Conservation (phyloP, 2,797 vertebrate genomes). For the Hypotaenidia philippensis region DNA sequence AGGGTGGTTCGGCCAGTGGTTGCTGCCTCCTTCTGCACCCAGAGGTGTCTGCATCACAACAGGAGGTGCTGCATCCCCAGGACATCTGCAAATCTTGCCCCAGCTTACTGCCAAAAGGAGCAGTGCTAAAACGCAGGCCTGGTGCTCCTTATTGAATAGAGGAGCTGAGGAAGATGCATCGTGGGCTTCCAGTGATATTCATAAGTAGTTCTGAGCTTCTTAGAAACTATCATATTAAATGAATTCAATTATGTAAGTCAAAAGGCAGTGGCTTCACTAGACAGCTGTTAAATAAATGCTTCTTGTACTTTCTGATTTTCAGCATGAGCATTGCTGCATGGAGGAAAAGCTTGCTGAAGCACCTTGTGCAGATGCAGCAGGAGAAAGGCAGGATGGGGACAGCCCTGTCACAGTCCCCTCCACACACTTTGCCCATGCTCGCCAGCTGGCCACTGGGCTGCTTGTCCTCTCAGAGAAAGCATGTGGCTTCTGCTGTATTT, state of each 20-base stretch:
- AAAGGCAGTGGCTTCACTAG: neutral
- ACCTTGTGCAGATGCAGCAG: neutral
- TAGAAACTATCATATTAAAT: neutral
- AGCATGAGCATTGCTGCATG: neutral
- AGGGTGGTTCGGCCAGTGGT: rapidly evolving
- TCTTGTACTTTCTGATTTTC: neutral
- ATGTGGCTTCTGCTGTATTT: neutral
- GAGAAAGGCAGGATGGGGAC: neutral
- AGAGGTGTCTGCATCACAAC: neutral
- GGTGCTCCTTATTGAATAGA: neutral
- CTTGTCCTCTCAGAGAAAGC: neutral
- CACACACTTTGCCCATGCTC: rapidly evolving
- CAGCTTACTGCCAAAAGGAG: neutral
- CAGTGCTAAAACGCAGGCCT: neutral
- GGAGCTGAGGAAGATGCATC: neutral
- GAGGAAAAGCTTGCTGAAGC: neutral
- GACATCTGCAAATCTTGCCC: neutral
- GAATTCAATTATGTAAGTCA: neutral
- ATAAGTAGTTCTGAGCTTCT: neutral
- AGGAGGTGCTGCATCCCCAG: neutral
- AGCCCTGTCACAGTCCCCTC: rapidly evolving
- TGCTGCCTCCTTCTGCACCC: neutral
- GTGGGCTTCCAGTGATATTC: neutral
- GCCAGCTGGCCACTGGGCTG: rapidly evolving
- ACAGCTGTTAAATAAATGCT: neutral